Evolutionary conservation across 2,888 invertebrate genomes (phyloP), one percentile per base, ranked within the genome.

Genomic region (Xestia xanthographa): DNA sequence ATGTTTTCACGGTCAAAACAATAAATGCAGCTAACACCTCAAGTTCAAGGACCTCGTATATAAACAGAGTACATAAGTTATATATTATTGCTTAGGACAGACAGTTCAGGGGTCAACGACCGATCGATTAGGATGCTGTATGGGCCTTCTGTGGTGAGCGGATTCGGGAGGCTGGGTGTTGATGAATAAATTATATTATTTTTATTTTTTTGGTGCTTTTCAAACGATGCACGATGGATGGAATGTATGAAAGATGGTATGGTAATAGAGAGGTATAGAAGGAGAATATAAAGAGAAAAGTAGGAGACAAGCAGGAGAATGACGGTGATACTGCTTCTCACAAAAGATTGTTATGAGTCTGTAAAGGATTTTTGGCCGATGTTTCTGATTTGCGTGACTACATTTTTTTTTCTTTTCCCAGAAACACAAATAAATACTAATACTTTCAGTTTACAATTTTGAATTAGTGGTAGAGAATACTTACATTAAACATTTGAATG

Each of bases 51-150:
- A 89, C 87, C 87, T 76, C 79, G 67, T 86, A 86, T 78, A 89
- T 86, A 87, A 89, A 85, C 82, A 84, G 75, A 74, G 66, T 79
- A 85, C 53, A 79, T 82, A 87, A 80, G 63, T 79, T 79, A 86
- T 87, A 88, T 89, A 90, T 90, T 91, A 92, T 89, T 91, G 90
- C 90, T 92, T 92, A 91, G 92, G 91, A 89, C 93, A 92, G 92
- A 92, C 92, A 85, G 83, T 80, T 87, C 75, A 75, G 72, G 85
- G 93, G 92, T 94, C 89, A 84, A 34, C 77, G 94, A 77, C 91
- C 94, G 90, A 93, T 95, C 95, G 94, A 94, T 94, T 94, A 82
- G 92, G 93, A 93, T 93, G 92, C 93, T 94, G 92, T 91, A 92
- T 92, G 90, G 92, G 90, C 91, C 91, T 91, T 91, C 87, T 87